phyloP scores from a whole-genome alignment of 2,797 vertebrate genomes.

The Otolemur crassicaudatus region DNA sequence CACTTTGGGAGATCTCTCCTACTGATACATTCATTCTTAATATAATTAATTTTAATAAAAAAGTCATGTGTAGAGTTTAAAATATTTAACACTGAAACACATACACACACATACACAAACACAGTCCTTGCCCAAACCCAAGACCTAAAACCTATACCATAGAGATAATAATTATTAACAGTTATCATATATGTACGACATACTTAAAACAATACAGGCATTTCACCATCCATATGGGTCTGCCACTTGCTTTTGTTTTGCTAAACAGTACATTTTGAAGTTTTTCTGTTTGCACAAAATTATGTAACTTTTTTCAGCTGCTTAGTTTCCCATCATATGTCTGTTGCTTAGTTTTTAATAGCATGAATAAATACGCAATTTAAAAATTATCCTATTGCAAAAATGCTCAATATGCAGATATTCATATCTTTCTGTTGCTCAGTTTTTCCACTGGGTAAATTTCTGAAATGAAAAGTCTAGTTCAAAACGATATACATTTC shows the following conservation, averaged over 20 bases:
- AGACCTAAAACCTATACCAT: neutral
- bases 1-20: neutral
- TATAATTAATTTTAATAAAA: conserved; percentile 1
- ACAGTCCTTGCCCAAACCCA: neutral
- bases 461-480: neutral
- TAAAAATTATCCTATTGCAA: neutral
- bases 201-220: neutral
- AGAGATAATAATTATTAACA: neutral
- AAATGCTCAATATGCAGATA: neutral
- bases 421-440: neutral
- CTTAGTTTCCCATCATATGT: no score
- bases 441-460: conserved; percentile 5
- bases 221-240: no score
- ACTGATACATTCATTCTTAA: neutral
- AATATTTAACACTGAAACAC: neutral
- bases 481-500: neutral
- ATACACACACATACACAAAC: neutral
- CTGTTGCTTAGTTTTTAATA: neutral
- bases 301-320: no score
- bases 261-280: no score
- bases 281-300: no score
- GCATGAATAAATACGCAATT: neutral
- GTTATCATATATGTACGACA: neutral
- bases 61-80: neutral
- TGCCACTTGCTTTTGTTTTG: no score